Base-by-base conservation (phyloP, 2,797 vertebrate species). In the Falco columbarius region DNA sequence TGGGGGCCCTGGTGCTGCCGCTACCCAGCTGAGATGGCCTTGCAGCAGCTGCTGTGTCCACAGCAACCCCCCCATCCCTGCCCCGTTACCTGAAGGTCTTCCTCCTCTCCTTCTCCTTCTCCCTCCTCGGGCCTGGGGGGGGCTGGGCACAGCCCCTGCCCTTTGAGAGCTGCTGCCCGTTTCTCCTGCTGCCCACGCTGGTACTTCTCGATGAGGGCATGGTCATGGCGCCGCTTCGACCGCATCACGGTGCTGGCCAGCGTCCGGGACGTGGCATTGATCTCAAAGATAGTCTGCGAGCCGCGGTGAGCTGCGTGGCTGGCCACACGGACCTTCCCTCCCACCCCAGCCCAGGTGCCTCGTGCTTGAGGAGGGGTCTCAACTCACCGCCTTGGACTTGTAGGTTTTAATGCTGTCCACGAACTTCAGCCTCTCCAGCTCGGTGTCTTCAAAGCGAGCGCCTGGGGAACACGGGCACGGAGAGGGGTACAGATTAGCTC, bases 271-370 rank as follows among this genome's bases (percentile, higher is more conserved):
- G 95, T 99, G 30, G 99, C 98, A 3, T 99, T 99, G 97, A 99
- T 99, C 98, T 99, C 99, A 30, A 99, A 99, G 95, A 99, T 99
- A 6, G 99, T 99, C 99, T 99, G 88, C 2, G 3, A 81, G 29
- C 16, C 56, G 22, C 1, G 2, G 46, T 67, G 46, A 49, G 84
- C 29, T 17, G 54, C 16, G 0, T 0, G 19, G 44, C 42, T 1
- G 1, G 38, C 16, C 3, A 0, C 65, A 10, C 0, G 4, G 36
- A 44, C 42, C 26, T 32, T 10, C 44, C 51, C 66, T 55, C 52
- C 74, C 66, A 4, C 14, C 52, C 85, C 16, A 3, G 3, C 17
- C 12, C 63, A 8, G 26, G 21, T 3, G 1, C 36, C 80, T 52
- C 7, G 1, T 20, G n/a, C 34, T 36, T 5, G 0, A 18, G 23